Percentiles rank a stretch among this genome's conserved stretches.
Evolutionary conservation across 2,888 invertebrate genomes (phyloP).

Genomic region (Ephialtes manifestator): DNA sequence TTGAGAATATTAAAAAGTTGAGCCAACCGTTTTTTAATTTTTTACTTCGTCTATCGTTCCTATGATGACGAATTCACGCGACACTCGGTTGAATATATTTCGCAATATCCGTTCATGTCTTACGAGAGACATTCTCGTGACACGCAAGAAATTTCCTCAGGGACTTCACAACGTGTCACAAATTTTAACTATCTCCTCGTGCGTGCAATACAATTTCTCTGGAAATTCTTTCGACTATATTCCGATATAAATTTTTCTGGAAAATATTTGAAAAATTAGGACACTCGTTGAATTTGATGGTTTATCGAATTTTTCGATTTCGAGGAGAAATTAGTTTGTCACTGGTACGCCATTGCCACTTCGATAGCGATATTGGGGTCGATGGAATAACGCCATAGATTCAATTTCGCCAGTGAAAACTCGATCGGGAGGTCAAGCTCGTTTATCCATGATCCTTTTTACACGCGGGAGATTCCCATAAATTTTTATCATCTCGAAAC

Average conservation of each 20-base stretch:
- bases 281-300: not conserved
- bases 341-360: not conserved
- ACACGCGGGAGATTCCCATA: not conserved
- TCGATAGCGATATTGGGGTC: not conserved
- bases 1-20: not conserved
- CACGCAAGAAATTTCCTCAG: not conserved
- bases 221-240: not conserved
- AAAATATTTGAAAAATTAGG: not conserved
- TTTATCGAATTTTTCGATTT: not conserved
- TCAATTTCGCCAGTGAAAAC: slow-evolving; percentile 36
- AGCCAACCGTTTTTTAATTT: not conserved
- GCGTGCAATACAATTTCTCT: not conserved
- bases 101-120: not conserved
- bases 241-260: not conserved
- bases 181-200: not conserved
- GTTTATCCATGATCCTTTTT: slow-evolving; percentile 15
- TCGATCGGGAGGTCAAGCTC: slow-evolving; percentile 51
- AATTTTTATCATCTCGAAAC: slow-evolving; percentile 44
- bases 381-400: slow-evolving; percentile 16
- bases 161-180: not conserved
- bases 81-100: not conserved
- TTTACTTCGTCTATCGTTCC: not conserved
- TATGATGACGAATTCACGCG: slow-evolving; percentile 5
- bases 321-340: not conserved
- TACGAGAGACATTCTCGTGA: not conserved